A percentile compares a stretch with the other conserved stretches of the same genome.
phyloP scores from a whole-genome alignment of 2,888 invertebrate genomes.

The Pyrgus malvae region DNA sequence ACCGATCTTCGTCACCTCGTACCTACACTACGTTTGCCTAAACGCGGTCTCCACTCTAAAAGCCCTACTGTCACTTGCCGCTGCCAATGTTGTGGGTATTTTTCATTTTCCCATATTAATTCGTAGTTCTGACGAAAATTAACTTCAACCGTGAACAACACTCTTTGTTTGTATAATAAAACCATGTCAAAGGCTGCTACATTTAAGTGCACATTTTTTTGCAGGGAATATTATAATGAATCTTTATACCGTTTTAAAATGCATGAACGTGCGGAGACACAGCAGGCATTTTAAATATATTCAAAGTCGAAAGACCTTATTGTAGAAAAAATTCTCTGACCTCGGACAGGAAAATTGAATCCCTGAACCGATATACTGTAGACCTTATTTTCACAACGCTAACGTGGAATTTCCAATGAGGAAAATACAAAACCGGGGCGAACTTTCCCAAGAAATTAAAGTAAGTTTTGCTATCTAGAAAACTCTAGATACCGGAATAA shows the following conservation, averaged over 20 bases:
- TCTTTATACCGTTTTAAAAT: constrained; percentile 4
- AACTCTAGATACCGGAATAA: constrained; percentile 15
- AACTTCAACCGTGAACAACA: no score
- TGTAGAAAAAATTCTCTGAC: constrained; percentile 15
- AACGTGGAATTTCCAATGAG: constrained; percentile 7
- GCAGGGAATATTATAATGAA: background rate
- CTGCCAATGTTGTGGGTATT: no score
- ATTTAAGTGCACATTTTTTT: constrained; percentile 1
- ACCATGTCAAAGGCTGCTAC: no score
- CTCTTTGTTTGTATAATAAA: no score
- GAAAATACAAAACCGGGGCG: background rate
- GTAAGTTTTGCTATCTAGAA: constrained; percentile 22
- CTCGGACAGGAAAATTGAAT: constrained; percentile 15
- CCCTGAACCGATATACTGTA: background rate
- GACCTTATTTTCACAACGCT: background rate
- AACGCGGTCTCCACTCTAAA: no score
- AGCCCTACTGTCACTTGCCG: no score
- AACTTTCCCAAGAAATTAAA: constrained; percentile 21
- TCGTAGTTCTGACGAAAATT: no score
- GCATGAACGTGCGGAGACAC: constrained; percentile 9
- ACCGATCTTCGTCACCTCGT: no score
- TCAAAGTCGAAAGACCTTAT: constrained; percentile 8
- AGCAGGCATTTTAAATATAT: constrained; percentile 15
- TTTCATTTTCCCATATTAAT: no score
- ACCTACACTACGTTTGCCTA: no score